A percentile compares a stretch with the other conserved stretches of the same genome.
Conservation (phyloP, 2,797 vertebrate species). For the Cossypha polioptera region DNA sequence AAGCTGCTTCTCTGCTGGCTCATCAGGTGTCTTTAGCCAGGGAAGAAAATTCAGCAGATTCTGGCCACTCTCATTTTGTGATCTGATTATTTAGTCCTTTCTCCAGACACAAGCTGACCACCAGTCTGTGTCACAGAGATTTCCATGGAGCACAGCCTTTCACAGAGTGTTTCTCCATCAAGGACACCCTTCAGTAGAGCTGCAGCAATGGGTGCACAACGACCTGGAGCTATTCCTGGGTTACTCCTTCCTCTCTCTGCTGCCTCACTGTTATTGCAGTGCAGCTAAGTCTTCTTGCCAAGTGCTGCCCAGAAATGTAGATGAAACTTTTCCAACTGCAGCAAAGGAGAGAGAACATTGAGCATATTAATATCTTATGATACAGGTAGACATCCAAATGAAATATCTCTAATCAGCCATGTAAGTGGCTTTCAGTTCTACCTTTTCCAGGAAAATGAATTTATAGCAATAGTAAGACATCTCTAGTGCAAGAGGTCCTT, state of each 20-base stretch:
- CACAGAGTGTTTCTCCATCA: neutral
- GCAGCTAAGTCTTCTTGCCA: neutral
- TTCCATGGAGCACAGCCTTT: neutral
- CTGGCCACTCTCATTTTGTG: neutral
- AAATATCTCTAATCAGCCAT: slow-evolving; percentile 6
- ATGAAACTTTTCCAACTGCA: neutral
- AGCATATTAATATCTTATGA: neutral
- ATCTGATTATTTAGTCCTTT: neutral
- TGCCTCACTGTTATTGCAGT: neutral
- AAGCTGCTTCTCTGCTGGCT: neutral
- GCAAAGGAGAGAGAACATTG: neutral
- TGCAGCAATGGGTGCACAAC: neutral
- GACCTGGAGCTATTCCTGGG: neutral
- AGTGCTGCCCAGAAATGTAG: neutral
- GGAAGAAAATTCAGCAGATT: neutral
- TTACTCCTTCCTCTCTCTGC: neutral
- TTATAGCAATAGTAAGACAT: neutral
- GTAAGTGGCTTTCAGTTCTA: slow-evolving; percentile 20
- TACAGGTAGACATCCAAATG: neutral
- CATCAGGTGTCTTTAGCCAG: neutral
- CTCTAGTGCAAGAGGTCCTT: neutral
- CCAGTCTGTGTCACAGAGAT: neutral
- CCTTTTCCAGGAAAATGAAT: neutral
- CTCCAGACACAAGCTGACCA: neutral
- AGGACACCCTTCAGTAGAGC: neutral